Base-by-base conservation (phyloP, 2,797 vertebrate species). In the Parambassis ranga region DNA sequence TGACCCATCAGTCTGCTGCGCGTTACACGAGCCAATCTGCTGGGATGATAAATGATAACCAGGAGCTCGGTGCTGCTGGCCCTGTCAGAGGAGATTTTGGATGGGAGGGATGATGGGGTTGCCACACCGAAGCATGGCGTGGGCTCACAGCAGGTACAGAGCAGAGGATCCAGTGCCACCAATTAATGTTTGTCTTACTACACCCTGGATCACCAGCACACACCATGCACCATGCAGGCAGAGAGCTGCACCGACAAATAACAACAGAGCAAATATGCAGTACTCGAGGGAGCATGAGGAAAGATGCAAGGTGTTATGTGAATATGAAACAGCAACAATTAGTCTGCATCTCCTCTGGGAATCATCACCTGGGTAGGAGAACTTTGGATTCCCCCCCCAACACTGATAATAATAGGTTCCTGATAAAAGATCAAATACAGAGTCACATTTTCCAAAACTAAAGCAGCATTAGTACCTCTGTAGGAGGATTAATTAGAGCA, bases 21-120 rank as follows among this genome's bases (percentile, higher is more conserved):
- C 84, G 77, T 85, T 87, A 71, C 85, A 67, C 59, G 18, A 73
- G 62, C 71, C 90, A 85, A 81, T 90, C 88, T 91, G 86, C 87
- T 75, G 87, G 88, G 87, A 91, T 93, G 91, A 94, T 91, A 75
- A 92, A 93, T 92, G 88, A 89, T 90, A 90, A 89, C 80, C 83
- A 81, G 81, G 77, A 87, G 90, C 86, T 83, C 70, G 48, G 85
- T 88, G 77, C 81, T 69, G 74, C 80, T 79, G 81, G 82, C 84
- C 79, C 72, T 90, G 91, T 92, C 87, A 82, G 88, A 87, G 83
- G 75, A 89, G 85, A 88, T 90, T 87, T 81, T 60, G 69, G 62
- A 89, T 70, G 66, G 75, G 80, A 62, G 53, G 68, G 86, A 86
- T 90, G 63, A 87, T 87, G 84, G 37, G 87, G 81, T 80, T 81